Base-by-base conservation (phyloP, 1,140 invertebrate species). In the Myzus persicae region DNA sequence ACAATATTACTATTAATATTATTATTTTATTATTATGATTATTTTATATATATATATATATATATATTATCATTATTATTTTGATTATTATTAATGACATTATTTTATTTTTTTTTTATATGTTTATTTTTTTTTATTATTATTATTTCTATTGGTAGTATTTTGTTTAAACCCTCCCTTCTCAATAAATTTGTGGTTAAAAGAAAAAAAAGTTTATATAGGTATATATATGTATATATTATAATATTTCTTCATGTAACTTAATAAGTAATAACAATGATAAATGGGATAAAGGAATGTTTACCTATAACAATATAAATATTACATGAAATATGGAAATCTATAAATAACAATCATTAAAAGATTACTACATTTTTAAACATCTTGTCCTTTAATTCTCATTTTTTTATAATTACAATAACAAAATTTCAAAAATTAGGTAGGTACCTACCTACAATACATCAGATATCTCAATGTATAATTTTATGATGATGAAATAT, bases 181-280 rank as follows among this genome's bases (percentile, higher is more conserved):
- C 48, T 91, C 54, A 76, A 46, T 46, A n/a, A n/a, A 81, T 91
- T 91, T 44, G 90, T 76, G 51, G 59, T 91, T 91, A 91, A 91
- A 91, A 90, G 89, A 89, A 94, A 94, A 90, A 89, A 93, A 51
- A 93, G 91, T 93, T 93, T 93, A 40, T 48, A 88, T 88, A 88
- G 46, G n/a, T n/a, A n/a, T 88, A 88, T 36, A 46, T 48, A 85
- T 46, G n/a, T 48, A 36, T 88, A n/a, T 88, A 48, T 87, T 46
- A 87, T 36, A 88, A 48, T 48, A 87, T 87, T 4, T 84, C 14
- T 87, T 44, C 31, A 3, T 87, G 31, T 87, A 31, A 85, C 31
- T 26, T 40, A 84, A 84, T 40, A 84, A 26, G 22, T 82, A 84
- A 42, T n/a, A 18, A n/a, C 5, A n/a, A n/a, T n/a, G 18, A n/a